phyloP scores from a whole-genome alignment of 2,888 invertebrate genomes.

The Pseudoips prasinana region DNA sequence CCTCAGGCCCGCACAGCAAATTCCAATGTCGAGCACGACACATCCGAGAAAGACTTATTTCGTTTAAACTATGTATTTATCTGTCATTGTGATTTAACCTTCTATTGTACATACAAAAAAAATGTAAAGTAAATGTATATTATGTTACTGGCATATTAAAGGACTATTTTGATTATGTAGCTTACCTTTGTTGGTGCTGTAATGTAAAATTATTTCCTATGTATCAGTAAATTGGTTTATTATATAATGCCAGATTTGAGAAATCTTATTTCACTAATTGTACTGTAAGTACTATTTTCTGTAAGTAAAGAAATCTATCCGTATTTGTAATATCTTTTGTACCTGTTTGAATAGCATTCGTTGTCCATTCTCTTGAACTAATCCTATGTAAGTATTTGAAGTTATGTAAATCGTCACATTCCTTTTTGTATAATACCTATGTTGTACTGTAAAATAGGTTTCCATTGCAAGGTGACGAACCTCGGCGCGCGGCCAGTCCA shows the following conservation, averaged over 20 bases:
- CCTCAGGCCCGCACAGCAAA: conserved; percentile 72
- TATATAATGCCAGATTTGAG: conserved; percentile 18
- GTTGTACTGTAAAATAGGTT: too few species aligned
- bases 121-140: conserved; percentile 17
- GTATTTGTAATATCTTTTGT: conserved; percentile 36
- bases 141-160: conserved; percentile 24
- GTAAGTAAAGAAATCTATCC: conserved; percentile 24
- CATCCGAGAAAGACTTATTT: conserved; percentile 79
- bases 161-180: conserved; percentile 25
- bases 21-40: conserved; percentile 72
- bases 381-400: conserved; percentile 20
- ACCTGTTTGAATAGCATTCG: conserved; percentile 44
- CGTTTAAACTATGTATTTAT: conserved; percentile 53
- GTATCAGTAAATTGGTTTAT: conserved; percentile 33
- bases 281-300: conserved; percentile 49
- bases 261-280: conserved; percentile 28
- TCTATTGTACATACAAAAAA: conserved; percentile 41
- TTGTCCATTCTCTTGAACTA: conserved; percentile 17
- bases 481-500: too few species aligned
- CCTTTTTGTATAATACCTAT: conserved; percentile 39
- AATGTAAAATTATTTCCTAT: conserved; percentile 27
- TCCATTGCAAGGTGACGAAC: too few species aligned
- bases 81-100: conserved; percentile 36
- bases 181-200: conserved; percentile 44
- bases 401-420: conserved; percentile 49